Evolutionary conservation across 2,797 vertebrate genomes (phyloP).

Genomic region (Tympanoctomys barrerae): DNA sequence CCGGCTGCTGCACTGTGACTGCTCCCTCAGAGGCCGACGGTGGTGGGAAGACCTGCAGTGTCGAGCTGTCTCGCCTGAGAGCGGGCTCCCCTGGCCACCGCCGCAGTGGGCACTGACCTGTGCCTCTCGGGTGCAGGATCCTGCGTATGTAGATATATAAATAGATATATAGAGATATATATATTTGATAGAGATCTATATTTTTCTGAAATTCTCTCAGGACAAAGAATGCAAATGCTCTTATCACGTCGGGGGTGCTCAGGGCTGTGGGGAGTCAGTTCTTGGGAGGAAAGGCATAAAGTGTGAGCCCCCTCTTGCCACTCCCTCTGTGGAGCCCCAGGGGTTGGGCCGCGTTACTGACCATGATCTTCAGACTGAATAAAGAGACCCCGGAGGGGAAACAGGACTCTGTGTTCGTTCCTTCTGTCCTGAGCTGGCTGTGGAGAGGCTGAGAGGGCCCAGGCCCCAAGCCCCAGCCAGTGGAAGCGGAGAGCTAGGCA

Average conservation of each 20-base stretch:
- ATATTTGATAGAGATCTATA: conserved; percentile 76
- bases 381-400: conserved; percentile 54
- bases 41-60: not conserved
- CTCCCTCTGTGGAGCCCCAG: not conserved
- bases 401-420: not conserved
- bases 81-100: not conserved
- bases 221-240: conserved; percentile 8
- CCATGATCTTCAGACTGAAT: conserved; percentile 41
- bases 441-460: not conserved
- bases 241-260: not conserved
- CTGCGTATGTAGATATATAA: not conserved
- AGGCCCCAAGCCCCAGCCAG: not conserved
- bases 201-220: conserved; percentile 76
- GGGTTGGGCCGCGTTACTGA: not conserved
- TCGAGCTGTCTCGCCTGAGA: not conserved
- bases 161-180: not conserved
- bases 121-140: not conserved
- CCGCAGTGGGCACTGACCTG: not conserved
- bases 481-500: too few species aligned
- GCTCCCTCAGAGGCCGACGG: not conserved
- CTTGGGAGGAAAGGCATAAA: not conserved
- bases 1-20: not conserved
- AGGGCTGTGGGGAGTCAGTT: not conserved
- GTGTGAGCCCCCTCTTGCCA: not conserved
- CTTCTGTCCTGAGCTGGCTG: not conserved